A percentile compares a stretch with the other conserved stretches of the same genome.
Conservation (phyloP, 2,797 vertebrate genomes). For the Carapus acus region DNA sequence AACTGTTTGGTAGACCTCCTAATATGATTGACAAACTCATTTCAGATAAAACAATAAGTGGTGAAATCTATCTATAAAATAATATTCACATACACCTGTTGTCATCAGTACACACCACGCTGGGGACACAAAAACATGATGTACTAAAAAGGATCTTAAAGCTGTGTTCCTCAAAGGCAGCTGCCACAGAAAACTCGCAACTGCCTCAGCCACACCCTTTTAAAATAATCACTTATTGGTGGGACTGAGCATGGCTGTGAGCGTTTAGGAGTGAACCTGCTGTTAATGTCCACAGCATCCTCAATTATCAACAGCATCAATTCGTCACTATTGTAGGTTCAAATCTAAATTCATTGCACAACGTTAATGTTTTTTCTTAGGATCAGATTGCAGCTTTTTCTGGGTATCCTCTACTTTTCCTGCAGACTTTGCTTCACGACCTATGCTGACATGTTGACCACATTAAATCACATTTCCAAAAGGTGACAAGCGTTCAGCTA, state of each 20-base stretch:
- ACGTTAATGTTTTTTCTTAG: neutral
- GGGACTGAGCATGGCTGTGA: neutral
- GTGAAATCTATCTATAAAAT: too few species aligned
- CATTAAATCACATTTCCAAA: neutral
- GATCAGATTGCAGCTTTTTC: neutral
- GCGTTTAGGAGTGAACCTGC: neutral
- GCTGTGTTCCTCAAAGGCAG: too few species aligned
- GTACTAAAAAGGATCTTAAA: too few species aligned
- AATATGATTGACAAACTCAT: too few species aligned
- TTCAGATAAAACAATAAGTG: too few species aligned
- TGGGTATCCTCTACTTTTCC: neutral
- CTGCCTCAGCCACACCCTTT: neutral
- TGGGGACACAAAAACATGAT: too few species aligned
- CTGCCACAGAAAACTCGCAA: too few species aligned
- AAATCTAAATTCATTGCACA: too few species aligned
- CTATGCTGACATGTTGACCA: neutral
- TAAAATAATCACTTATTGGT: neutral
- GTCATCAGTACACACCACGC: too few species aligned
- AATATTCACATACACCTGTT: too few species aligned
- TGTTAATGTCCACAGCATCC: neutral
- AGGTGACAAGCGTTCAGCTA: conserved; percentile 5
- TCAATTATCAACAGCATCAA: neutral
- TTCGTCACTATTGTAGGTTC: too few species aligned
- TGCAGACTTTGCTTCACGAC: neutral
- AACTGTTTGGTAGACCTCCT: too few species aligned